Evolutionary conservation across 2,888 invertebrate species (phyloP), one percentile per base, ranked within the genome.

Genomic region (Aphidius colemani): DNA sequence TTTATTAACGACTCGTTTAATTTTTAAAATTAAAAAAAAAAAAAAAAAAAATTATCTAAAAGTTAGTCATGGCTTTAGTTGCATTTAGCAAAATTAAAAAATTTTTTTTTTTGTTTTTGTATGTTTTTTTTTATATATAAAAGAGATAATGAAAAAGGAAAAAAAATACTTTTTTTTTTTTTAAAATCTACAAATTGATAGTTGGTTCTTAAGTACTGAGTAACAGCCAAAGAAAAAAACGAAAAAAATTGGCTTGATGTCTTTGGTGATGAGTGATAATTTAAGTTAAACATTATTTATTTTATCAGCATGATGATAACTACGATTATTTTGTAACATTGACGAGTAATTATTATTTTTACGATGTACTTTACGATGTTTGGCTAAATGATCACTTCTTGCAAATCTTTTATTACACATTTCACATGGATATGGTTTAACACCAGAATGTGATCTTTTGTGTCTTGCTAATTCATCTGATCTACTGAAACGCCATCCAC

Each of bases 381-480:
- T 97, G 40, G 95, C 89, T 64, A 97, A 86, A 82, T 98, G 97
- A 82, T 98, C 97, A 41, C 95, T 96, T 40, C 97, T 87, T 1
- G 95, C 93, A 83, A 98, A 98, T 67, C 90, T 87, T 83, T 97
- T 96, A 57, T 90, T 87, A 81, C 97, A 98, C 73, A 93, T 88
- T 64, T 88, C 86, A 82, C 97, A 98, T 65, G 90, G 88, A 83
- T 97, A 97, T 0, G 97, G 97, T 82, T 96, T 96, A 67, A 95
- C 88, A 0, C 97, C 97, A 0, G 95, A 95, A 83, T 97, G 97
- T n/a, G 95, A 96, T 69, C 97, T 88, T 61, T 93, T 89, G 81
- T 97, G 97, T 18, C 97, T 87, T 3, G 96, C 94, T 69, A 97
- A 83, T 83, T 97, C 97, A 80, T 97, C 97, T 0, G 96, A 96